Evolutionary conservation across 1,140 invertebrate genomes (phyloP).

Genomic region (Drosophila punjabiensis): DNA sequence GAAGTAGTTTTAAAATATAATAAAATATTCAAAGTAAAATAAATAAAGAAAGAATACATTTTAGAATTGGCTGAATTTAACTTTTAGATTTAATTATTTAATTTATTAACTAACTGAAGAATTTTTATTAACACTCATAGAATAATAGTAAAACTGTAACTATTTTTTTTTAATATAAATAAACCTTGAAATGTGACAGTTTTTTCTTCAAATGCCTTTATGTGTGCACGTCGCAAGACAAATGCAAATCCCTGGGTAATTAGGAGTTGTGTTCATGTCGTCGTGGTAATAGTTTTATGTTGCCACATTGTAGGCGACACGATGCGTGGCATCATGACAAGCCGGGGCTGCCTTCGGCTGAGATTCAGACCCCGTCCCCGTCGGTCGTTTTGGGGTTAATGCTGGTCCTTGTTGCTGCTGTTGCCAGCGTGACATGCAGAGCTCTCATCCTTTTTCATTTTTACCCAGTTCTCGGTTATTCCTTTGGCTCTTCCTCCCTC

Average conservation of each 20-base stretch:
- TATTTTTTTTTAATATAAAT: neutral
- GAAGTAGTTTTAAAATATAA: too few species aligned
- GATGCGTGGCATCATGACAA: conserved; percentile 59
- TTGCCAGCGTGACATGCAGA: conserved; percentile 44
- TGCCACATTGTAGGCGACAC: conserved; percentile 81
- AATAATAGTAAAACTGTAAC: too few species aligned
- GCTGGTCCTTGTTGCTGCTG: conserved; percentile 47
- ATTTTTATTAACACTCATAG: too few species aligned
- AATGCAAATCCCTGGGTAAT: conserved; percentile 83
- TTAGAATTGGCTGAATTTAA: too few species aligned
- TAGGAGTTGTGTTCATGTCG: conserved; percentile 83
- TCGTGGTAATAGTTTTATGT: conserved; percentile 83
- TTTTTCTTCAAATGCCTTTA: conserved; percentile 8
- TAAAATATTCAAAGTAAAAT: too few species aligned
- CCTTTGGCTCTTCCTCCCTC: neutral
- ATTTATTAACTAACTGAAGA: too few species aligned
- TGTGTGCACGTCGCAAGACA: conserved; percentile 69
- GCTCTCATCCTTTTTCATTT: conserved; percentile 14
- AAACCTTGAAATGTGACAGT: neutral
- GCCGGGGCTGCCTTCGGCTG: conserved; percentile 37
- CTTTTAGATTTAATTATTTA: too few species aligned
- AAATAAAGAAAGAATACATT: too few species aligned
- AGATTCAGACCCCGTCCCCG: conserved; percentile 64
- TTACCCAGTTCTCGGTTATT: conserved; percentile 17
- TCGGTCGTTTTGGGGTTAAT: conserved; percentile 65